Evolutionary conservation across 2,888 invertebrate species (phyloP).

Genomic region (Diplolepis rosae): DNA sequence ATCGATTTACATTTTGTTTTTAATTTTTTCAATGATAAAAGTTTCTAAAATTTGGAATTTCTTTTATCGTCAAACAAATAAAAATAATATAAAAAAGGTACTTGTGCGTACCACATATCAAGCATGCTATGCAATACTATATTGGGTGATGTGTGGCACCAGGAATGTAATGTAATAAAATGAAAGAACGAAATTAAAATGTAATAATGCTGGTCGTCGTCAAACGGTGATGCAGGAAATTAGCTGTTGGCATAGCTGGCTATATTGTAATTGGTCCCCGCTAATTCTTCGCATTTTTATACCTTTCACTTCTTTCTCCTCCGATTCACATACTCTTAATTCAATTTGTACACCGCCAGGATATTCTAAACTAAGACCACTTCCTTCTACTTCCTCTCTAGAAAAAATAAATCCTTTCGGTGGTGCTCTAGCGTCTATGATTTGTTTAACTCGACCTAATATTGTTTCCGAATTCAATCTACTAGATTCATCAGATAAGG

Average conservation of each 20-base stretch:
- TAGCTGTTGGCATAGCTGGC: slow-evolving; percentile 90
- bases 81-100: slow-evolving; percentile 10
- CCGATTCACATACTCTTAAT: slow-evolving; percentile 85
- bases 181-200: slow-evolving; percentile 45
- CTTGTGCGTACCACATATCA: slow-evolving; percentile 47
- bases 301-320: slow-evolving; percentile 83
- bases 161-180: slow-evolving; percentile 64
- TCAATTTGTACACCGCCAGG: slow-evolving; percentile 92
- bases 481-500: slow-evolving; percentile 86
- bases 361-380: slow-evolving; percentile 81
- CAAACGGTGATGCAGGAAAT: slow-evolving; percentile 89
- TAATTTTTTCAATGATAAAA: slow-evolving; percentile 8
- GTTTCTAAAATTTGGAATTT: slow-evolving; percentile 14
- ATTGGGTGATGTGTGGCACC: slow-evolving; percentile 55
- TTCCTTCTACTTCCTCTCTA: slow-evolving; percentile 72
- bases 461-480: slow-evolving; percentile 87
- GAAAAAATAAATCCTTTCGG: slow-evolving; percentile 80
- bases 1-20: no score
- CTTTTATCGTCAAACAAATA: background rate
- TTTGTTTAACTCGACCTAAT: slow-evolving; percentile 85
- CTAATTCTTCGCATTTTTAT: slow-evolving; percentile 90
- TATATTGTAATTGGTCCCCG: slow-evolving; percentile 91
- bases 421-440: slow-evolving; percentile 86
- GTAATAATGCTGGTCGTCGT: slow-evolving; percentile 64
- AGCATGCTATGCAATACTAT: slow-evolving; percentile 68